Base-by-base conservation (phyloP, 2,888 invertebrate genomes). In the Cosmia trapezina region DNA sequence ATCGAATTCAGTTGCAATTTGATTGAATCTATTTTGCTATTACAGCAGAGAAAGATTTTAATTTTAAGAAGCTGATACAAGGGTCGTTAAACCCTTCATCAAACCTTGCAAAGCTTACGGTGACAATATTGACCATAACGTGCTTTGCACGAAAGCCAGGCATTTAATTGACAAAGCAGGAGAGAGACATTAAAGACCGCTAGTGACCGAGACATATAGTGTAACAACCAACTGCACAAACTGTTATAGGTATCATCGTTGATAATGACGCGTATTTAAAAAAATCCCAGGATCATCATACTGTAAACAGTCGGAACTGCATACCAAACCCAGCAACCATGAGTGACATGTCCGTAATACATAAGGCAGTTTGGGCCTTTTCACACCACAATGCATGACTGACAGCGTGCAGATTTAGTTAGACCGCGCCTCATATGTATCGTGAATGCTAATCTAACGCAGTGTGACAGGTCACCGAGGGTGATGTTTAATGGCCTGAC, bases 371-470 rank as follows among this genome's bases (percentile, higher is more conserved):
- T 60, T 54, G 49, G 47, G 22, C 59, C 17, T 9, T 63, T 63
- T 19, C 5, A 49, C 43, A 49, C 28, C 37, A 43, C 63, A 79
- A 51, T 28, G 53, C 49, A 53, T 51, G 45, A n/a, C 19, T 64
- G 60, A 45, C 53, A 49, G 41, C 22, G 41, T 49, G n/a, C 51
- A 74, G n/a, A 73, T 66, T 49, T 53, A 17, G 53, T 61, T 14
- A 37, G 33, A 65, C 56, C 19, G 22, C 4, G 19, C 17, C 11
- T 53, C 14, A 28, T 3, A n/a, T 65, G 57, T 62, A 69, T 69
- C 53, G 65, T 66, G 70, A 76, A 76, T 77, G 62, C 63, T 70
- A 76, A 81, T 81, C 47, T 41, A 47, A 56, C 37, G 2, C 47
- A 19, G 51, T 22, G 60, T 68, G 70, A 56, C 73, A 71, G 66